Percentiles rank a stretch among this genome's conserved stretches.
phyloP scores from a whole-genome alignment of 2,797 vertebrate species.

The Aplochiton taeniatus region DNA sequence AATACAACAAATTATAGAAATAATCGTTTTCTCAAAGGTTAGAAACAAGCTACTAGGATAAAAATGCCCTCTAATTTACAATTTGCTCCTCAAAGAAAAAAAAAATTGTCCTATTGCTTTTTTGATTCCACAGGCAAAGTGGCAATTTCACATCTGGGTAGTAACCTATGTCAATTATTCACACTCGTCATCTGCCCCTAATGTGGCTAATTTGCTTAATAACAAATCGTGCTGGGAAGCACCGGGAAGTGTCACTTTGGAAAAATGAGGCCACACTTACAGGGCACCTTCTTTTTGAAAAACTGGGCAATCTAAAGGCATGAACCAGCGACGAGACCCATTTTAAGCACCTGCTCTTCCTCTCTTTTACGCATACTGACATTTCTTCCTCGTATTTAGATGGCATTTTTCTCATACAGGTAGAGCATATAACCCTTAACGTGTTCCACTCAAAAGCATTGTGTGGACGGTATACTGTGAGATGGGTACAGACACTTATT shows the following conservation, averaged over 20 bases:
- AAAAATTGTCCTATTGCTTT: conserved; percentile 41
- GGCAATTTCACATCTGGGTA: conserved; percentile 59
- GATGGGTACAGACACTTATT: conserved; percentile 26
- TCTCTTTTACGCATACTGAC: too few species aligned
- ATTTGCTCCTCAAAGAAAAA: conserved; percentile 53
- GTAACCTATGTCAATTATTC: conserved; percentile 52
- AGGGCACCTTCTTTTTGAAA: conserved; percentile 24
- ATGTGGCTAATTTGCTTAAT: conserved; percentile 60
- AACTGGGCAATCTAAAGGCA: neutral
- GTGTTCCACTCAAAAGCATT: conserved; percentile 25
- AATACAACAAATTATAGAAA: too few species aligned
- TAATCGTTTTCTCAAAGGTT: conserved; percentile 18
- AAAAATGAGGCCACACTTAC: conserved; percentile 16
- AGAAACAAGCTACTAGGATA: conserved; percentile 34
- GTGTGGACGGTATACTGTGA: conserved; percentile 22
- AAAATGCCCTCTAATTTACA: conserved; percentile 51
- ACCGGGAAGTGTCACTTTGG: conserved; percentile 23
- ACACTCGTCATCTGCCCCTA: conserved; percentile 50
- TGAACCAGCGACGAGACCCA: too few species aligned
- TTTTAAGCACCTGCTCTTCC: too few species aligned
- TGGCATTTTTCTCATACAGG: too few species aligned
- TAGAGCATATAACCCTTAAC: too few species aligned
- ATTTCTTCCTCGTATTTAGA: too few species aligned
- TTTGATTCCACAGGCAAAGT: conserved; percentile 56
- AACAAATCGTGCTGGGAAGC: conserved; percentile 44